A percentile compares a stretch with the other conserved stretches of the same genome.
phyloP scores from a whole-genome alignment of 2,113 vertebrate species.

The Neotragus pygmaeus region DNA sequence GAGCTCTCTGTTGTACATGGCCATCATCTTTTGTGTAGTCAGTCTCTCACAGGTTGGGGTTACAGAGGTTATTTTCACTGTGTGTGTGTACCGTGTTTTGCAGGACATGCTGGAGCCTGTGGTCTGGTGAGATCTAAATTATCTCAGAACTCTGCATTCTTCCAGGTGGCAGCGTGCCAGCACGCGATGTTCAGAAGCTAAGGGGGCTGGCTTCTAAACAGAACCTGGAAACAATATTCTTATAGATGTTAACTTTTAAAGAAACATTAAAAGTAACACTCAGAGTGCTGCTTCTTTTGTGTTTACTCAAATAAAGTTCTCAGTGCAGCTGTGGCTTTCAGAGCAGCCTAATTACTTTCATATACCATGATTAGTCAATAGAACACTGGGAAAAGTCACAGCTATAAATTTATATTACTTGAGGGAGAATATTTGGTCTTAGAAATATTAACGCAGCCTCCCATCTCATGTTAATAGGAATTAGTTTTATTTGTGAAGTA shows the following conservation, averaged over 20 bases:
- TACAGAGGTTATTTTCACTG: neutral
- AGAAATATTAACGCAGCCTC: slow-evolving; percentile 53
- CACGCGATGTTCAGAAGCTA: neutral
- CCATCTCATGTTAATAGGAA: slow-evolving; percentile 43
- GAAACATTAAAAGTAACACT: slow-evolving; percentile 21
- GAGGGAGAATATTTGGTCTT: slow-evolving; percentile 53
- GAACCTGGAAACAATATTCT: slow-evolving; percentile 20
- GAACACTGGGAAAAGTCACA: slow-evolving; percentile 48
- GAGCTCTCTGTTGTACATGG: neutral
- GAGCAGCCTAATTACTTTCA: slow-evolving; percentile 62
- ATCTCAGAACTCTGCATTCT: neutral
- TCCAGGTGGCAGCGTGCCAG: neutral
- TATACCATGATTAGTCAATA: slow-evolving; percentile 33
- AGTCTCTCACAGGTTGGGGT: neutral
- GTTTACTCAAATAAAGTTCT: slow-evolving; percentile 53
- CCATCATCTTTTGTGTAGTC: neutral
- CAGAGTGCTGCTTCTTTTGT: slow-evolving; percentile 21
- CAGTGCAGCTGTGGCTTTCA: slow-evolving; percentile 3
- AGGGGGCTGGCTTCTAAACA: neutral
- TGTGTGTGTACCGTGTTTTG: neutral
- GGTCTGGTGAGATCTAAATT: neutral
- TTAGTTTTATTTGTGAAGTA: slow-evolving; percentile 52
- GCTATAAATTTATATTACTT: slow-evolving; percentile 66
- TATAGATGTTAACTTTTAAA: slow-evolving; percentile 46
- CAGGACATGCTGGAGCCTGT: neutral